These are phyloP conservation scores for Scortum barcoo DNA, from an alignment of 2,113 vertebrate genomes.

Conservation along the genomic window DNA sequence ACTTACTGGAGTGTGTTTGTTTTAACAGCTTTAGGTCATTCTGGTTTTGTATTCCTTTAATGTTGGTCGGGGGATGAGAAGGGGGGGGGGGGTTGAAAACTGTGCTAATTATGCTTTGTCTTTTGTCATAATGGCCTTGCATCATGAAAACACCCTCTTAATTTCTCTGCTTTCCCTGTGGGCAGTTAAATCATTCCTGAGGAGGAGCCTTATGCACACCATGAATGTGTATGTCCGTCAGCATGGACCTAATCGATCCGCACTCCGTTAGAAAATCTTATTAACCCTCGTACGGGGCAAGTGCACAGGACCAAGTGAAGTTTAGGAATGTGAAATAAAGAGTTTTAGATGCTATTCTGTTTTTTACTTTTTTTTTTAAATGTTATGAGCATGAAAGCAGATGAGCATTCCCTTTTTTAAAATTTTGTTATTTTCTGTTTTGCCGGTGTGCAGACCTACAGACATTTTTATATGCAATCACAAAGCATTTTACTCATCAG, in stretches of 20 bases:
- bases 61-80: constrained; percentile 14
- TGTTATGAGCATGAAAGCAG: constrained; percentile 36
- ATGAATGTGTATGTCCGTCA: constrained; percentile 74
- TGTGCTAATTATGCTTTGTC: constrained; percentile 64
- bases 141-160: constrained; percentile 66
- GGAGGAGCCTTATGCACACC: constrained; percentile 68
- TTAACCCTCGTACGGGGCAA: constrained; percentile 39
- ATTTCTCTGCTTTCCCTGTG: constrained; percentile 61
- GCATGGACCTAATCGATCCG: constrained; percentile 59
- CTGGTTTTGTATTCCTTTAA: constrained; percentile 59
- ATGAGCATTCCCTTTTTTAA: constrained; percentile 55
- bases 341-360: constrained; percentile 9
- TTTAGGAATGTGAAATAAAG: constrained; percentile 68
- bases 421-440: too few species aligned
- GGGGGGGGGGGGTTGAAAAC: constrained; percentile 23
- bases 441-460: neutral
- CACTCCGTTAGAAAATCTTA: constrained; percentile 17
- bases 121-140: constrained; percentile 73
- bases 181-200: constrained; percentile 65
- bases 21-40: constrained; percentile 46
- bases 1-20: constrained; percentile 41
- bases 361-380: constrained; percentile 10
- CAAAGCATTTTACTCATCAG: constrained; percentile 32
- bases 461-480: constrained; percentile 50
- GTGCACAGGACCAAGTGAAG: constrained; percentile 59